These are phyloP conservation scores for Tipula vernalis DNA, from an alignment of 2,888 invertebrate genomes.

Conservation along the genomic window DNA sequence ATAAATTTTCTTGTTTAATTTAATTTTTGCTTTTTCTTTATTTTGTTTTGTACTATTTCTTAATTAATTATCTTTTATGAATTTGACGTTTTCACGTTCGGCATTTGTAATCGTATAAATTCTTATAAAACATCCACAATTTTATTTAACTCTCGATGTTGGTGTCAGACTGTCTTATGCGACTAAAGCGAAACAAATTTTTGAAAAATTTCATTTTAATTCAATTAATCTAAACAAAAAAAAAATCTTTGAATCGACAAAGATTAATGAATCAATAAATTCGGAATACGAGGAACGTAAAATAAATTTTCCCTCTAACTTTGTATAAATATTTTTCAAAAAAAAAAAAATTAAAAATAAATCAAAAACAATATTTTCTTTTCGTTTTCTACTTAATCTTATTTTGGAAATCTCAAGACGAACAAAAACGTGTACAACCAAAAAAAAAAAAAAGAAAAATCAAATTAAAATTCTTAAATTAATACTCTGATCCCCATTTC, in stretches of 20 bases:
- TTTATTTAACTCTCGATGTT: neutral
- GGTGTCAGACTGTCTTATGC: neutral
- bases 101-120: too few species aligned
- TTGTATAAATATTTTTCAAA: neutral
- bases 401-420: neutral
- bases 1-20: neutral
- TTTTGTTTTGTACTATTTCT: neutral
- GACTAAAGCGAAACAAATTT: neutral
- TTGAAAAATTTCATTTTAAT: neutral
- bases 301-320: neutral
- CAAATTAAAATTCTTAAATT: conserved; percentile 4
- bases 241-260: neutral
- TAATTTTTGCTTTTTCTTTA: neutral
- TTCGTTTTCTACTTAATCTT: neutral
- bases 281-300: neutral
- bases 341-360: neutral
- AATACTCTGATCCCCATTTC: conserved; percentile 4
- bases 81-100: neutral
- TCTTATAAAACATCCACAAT: neutral
- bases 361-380: neutral
- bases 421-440: neutral
- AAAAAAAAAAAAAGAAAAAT: neutral
- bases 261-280: neutral
- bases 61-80: neutral
- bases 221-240: neutral